These are phyloP conservation scores for Bos javanicus DNA, from an alignment of 2,113 vertebrate genomes.

Conservation along the genomic window DNA sequence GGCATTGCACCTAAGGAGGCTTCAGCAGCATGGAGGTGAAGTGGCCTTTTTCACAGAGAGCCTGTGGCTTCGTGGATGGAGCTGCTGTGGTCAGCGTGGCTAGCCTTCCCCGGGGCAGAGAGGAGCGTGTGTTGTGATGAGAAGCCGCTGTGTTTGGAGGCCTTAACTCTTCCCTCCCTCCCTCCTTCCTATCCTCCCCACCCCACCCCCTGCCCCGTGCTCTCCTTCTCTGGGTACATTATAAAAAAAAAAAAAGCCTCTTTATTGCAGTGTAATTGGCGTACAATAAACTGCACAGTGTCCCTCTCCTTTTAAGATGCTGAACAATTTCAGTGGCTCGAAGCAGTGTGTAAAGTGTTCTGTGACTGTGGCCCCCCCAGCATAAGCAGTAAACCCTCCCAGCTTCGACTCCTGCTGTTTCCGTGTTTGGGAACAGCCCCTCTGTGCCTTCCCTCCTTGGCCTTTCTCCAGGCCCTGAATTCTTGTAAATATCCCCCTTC, in stretches of 20 bases:
- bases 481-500: neutral
- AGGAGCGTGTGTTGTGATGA: neutral
- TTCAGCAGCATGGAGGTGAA: neutral
- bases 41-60: neutral
- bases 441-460: neutral
- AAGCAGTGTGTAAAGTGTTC: neutral
- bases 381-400: neutral
- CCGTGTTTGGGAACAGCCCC: neutral
- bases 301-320: neutral
- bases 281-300: neutral
- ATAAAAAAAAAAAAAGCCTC: neutral
- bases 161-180: neutral
- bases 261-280: neutral
- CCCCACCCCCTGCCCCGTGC: too few species aligned
- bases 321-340: neutral
- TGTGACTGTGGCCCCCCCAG: neutral
- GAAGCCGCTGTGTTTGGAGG: neutral
- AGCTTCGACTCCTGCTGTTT: neutral
- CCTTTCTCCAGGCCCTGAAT: neutral
- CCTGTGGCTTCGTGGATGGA: neutral
- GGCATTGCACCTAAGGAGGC: constrained; percentile 17
- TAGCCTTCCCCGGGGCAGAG: neutral
- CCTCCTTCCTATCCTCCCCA: neutral
- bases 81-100: neutral
- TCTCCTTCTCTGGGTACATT: neutral